Base-by-base conservation (phyloP, 2,797 vertebrate genomes). In the Lutra lutra region DNA sequence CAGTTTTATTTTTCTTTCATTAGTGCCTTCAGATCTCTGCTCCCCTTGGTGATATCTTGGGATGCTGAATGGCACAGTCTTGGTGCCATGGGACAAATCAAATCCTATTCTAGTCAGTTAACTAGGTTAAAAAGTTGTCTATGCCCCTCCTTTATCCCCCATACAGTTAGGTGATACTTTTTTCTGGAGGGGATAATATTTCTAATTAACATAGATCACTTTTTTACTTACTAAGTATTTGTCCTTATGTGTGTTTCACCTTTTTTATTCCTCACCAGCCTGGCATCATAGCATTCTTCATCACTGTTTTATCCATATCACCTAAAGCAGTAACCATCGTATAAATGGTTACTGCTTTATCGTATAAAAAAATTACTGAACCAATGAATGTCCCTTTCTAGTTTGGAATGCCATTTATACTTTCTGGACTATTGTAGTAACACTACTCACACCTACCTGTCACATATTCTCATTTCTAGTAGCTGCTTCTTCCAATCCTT, bases 141-240 rank as follows among this genome's bases (percentile, higher is more conserved):
- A 0, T 82, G 38, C 20, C n/a, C 32, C 73, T 21, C 77, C 14
- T 18, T 1, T 8, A 14, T 43, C 11, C 32, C 23, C 4, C 25
- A 27, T 54, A 78, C 2, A 43, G 14, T 46, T 23, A 91, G 60
- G 10, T 23, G 77, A 29, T 40, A 70, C 8, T 20, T 78, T 43
- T 21, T 58, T 29, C 11, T n/a, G 18, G 40, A 25, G 70, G 14
- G 2, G 4, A 2, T 86, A n/a, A 18, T 95, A 27, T 75, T 77
- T 77, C 64, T 87, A 56, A 75, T 75, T 89, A 51, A 77, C 40
- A 46, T 15, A 40, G 40, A 21, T 80, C 27, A 82, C 11, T 64
- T n/a, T 87, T 62, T 73, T 56, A 70, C 27, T 84, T 78, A 80
- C 18, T 64, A 73, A 83, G 75, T 95, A n/a, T 72, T 91, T 89